Evolutionary conservation across 2,797 vertebrate species (phyloP).

Genomic region (Martes flavigula): DNA sequence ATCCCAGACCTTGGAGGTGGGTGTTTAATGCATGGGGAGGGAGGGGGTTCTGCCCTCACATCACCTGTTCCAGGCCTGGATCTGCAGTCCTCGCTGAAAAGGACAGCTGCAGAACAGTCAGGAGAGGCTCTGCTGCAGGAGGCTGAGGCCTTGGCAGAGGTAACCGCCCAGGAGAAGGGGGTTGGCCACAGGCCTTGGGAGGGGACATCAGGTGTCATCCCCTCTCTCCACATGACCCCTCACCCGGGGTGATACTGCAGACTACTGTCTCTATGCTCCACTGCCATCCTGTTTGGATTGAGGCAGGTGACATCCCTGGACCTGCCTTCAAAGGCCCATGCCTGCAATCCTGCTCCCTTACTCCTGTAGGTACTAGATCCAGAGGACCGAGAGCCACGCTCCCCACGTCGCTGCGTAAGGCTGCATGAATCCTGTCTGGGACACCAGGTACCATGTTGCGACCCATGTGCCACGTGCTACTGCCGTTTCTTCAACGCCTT

Average conservation of each 20-base stretch:
- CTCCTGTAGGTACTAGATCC: constrained; percentile 78
- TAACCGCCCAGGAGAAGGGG: constrained; percentile 69
- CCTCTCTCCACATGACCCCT: background rate
- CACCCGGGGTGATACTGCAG: background rate
- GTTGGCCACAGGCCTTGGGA: background rate
- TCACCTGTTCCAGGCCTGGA: constrained; percentile 73
- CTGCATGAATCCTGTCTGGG: constrained; percentile 91
- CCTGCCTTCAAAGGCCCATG: background rate
- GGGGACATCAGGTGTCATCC: background rate
- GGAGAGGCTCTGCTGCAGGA: constrained; percentile 77
- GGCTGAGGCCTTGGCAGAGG: constrained; percentile 77
- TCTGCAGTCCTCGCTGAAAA: constrained; percentile 69
- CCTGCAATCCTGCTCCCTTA: background rate
- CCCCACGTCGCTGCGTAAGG: constrained; percentile 88
- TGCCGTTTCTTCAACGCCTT: constrained; percentile 95
- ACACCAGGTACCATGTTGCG: constrained; percentile 90
- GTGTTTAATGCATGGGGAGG: background rate
- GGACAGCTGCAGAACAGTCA: constrained; percentile 63
- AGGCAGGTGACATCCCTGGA: background rate
- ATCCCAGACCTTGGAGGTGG: background rate
- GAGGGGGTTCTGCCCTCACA: background rate
- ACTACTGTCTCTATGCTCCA: background rate
- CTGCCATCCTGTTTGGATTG: rapidly evolving
- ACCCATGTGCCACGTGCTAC: constrained; percentile 93
- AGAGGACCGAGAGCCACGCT: constrained; percentile 81